These are phyloP conservation scores for Vimba vimba DNA, from an alignment of 2,113 vertebrate genomes.

Conservation along the genomic window DNA sequence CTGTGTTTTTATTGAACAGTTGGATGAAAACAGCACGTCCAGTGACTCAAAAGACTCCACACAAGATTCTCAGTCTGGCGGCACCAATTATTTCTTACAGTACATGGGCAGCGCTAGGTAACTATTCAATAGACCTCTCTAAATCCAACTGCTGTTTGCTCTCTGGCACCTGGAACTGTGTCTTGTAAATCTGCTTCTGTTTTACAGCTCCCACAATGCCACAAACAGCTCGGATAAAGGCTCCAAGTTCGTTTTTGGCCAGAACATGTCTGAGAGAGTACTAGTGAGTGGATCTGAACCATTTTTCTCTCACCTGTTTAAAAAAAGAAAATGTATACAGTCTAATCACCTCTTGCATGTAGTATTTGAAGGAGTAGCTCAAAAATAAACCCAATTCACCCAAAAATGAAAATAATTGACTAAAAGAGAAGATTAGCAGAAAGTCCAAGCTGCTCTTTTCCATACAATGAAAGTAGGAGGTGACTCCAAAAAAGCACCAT, in stretches of 20 bases:
- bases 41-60: constrained; percentile 74
- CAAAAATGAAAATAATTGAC: neutral
- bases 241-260: constrained; percentile 95
- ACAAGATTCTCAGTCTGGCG: constrained; percentile 78
- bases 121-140: constrained; percentile 11
- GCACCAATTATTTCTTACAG: constrained; percentile 96
- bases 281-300: constrained; percentile 82
- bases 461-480: neutral
- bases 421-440: neutral
- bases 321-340: neutral
- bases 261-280: constrained; percentile 98
- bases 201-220: constrained; percentile 85
- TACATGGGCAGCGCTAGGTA: constrained; percentile 96
- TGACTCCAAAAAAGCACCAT: neutral
- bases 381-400: no score
- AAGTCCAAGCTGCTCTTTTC: neutral
- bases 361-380: neutral
- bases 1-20: constrained; percentile 66
- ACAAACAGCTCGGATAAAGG: constrained; percentile 83
- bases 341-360: neutral
- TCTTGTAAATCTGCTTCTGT: constrained; percentile 23
- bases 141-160: neutral
- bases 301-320: neutral
- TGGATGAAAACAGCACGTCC: constrained; percentile 82
- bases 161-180: neutral